Conservation (phyloP, 2,888 invertebrate species). For the Eumacrocentrus americanus region DNA sequence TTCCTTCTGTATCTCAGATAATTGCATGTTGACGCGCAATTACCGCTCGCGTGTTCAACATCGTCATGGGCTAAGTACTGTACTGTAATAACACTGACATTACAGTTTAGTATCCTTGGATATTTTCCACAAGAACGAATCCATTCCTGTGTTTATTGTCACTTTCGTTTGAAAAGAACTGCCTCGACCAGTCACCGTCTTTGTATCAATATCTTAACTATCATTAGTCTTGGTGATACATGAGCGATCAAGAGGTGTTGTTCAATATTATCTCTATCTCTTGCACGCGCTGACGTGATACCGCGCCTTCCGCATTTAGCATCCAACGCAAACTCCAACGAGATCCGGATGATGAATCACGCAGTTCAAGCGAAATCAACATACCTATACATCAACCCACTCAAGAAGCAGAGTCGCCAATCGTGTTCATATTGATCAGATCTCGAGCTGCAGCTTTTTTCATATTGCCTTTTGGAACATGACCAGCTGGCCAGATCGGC, state of each 20-base stretch:
- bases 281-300: constrained; percentile 28
- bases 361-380: constrained; percentile 6
- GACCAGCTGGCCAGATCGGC: constrained; percentile 4
- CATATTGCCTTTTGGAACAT: background rate
- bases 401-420: constrained; percentile 3
- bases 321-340: constrained; percentile 20
- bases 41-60: constrained; percentile 21
- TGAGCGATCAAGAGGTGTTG: background rate
- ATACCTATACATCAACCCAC: constrained; percentile 12
- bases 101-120: constrained; percentile 8
- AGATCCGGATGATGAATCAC: constrained; percentile 31
- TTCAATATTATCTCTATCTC: background rate
- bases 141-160: background rate
- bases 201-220: too few relatives aligned
- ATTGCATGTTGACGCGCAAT: constrained; percentile 27
- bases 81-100: constrained; percentile 20
- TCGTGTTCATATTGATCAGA: background rate
- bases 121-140: constrained; percentile 1
- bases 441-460: too few relatives aligned
- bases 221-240: background rate
- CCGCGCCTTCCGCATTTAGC: constrained; percentile 26
- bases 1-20: constrained; percentile 3
- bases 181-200: too few relatives aligned
- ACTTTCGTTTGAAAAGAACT: background rate
- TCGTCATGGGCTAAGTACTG: constrained; percentile 18